phyloP scores from a whole-genome alignment of 2,113 vertebrate genomes.

The Microcebus murinus region DNA sequence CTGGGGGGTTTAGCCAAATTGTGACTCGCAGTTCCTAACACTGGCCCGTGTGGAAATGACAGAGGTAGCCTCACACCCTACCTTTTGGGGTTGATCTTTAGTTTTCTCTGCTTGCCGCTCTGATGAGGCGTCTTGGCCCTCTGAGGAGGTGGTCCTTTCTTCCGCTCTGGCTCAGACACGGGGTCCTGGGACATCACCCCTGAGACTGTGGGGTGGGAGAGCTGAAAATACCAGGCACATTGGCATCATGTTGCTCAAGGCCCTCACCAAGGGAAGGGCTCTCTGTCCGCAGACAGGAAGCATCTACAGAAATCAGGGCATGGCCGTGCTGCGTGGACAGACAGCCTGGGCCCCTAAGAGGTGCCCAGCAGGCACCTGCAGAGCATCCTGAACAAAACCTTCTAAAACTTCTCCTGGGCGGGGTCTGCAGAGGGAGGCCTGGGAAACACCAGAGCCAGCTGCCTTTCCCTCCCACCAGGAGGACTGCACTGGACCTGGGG shows the following conservation, averaged over 20 bases:
- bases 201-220: constrained; percentile 65
- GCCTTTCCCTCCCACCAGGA: no score
- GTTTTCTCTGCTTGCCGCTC: constrained; percentile 79
- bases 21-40: accelerated
- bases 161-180: constrained; percentile 69
- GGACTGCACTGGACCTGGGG: not conserved
- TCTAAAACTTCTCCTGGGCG: not conserved
- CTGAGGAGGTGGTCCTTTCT: constrained; percentile 67
- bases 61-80: constrained; percentile 61
- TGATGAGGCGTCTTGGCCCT: constrained; percentile 69
- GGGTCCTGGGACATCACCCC: constrained; percentile 56
- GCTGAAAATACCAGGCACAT: constrained; percentile 71
- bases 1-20: not conserved
- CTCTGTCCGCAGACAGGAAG: not conserved
- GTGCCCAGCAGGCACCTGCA: not conserved
- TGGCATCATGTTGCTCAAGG: not conserved
- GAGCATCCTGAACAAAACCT: not conserved
- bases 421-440: not conserved
- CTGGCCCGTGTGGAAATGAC: accelerated
- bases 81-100: constrained; percentile 80
- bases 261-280: accelerated
- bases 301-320: not conserved
- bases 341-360: not conserved
- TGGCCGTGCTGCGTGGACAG: not conserved
- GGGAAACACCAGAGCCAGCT: accelerated